Percentiles rank a stretch among this genome's conserved stretches.
phyloP scores from a whole-genome alignment of 2,888 invertebrate genomes.

The Tachina fera region DNA sequence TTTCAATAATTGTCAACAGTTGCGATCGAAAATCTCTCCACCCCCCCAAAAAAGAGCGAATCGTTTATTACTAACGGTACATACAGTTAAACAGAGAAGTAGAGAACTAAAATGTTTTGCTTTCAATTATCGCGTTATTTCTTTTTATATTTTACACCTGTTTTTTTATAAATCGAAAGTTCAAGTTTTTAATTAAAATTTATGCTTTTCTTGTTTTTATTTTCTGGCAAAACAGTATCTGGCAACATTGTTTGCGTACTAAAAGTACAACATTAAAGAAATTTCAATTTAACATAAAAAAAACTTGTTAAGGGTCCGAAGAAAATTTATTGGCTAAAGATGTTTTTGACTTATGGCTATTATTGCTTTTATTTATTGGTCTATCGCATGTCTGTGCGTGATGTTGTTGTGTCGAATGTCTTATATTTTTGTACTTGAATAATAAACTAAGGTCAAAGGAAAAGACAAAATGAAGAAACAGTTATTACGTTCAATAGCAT shows the following conservation, averaged over 20 bases:
- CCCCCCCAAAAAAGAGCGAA: too few relatives aligned
- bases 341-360: not conserved
- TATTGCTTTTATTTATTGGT: not conserved
- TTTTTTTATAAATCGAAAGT: too few relatives aligned
- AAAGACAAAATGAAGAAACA: not conserved
- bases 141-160: too few relatives aligned
- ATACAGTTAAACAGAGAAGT: too few relatives aligned
- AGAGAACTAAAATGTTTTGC: too few relatives aligned
- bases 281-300: not conserved
- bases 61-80: too few relatives aligned
- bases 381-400: not conserved
- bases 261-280: not conserved
- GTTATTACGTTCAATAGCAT: not conserved
- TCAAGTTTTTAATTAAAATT: not conserved
- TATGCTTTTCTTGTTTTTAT: not conserved
- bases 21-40: too few relatives aligned
- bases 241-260: not conserved
- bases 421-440: not conserved
- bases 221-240: too few relatives aligned
- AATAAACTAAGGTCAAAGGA: slow-evolving; percentile 21
- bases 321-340: not conserved
- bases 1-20: too few relatives aligned
- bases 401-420: not conserved
- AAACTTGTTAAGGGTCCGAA: slow-evolving; percentile 21
- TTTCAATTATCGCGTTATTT: too few relatives aligned